Base-by-base conservation (phyloP, 2,888 invertebrate species). In the Sycophila texana region DNA sequence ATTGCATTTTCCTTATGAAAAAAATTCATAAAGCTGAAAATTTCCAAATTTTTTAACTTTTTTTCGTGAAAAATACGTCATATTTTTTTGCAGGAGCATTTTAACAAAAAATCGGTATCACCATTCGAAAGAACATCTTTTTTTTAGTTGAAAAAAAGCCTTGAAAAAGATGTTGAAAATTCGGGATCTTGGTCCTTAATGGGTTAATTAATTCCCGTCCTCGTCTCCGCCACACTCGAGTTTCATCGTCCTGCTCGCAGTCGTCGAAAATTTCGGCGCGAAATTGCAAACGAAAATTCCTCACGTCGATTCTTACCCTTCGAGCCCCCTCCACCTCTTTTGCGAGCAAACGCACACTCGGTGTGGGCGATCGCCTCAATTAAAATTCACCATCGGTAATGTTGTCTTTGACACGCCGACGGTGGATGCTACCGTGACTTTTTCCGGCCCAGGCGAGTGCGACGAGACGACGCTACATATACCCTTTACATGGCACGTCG, bases 301-400 rank as follows among this genome's bases (percentile, higher is more conserved):
- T 51, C 65, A 47, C 65, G 30, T 18, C 7, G 61, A 0, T n/a
- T 30, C 20, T 55, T 58, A 4, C 47, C 20, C 30, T 13, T 26
- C 14, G 49, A 58, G 18, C 51, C 16, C 63, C 30, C 55, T 55
- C 63, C 10, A 10, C 10, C 49, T 60, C 47, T 0, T n/a, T 49
- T 12, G 30, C 57, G 55, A 65, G 47, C 55, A 61, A 63, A 70
- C 49, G 70, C 63, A 57, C 63, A 16, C 16, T 14, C 49, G 10
- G 30, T 26, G 60, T 18, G 20, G 49, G n/a, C 66, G 22, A 51
- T 66, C 77, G 30, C 78, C 47, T 70, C 74, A 79, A 79, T 79
- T 74, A 79, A 79, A 79, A 79, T 71, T 70, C 65, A 65, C 49
- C 47, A 58, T 79, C 70, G 79, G 20, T 18, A 57, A 70, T 74